Evolutionary conservation across 2,113 vertebrate species (phyloP), one percentile per base, ranked within the genome.

Genomic region (Heloderma charlesbogerti): DNA sequence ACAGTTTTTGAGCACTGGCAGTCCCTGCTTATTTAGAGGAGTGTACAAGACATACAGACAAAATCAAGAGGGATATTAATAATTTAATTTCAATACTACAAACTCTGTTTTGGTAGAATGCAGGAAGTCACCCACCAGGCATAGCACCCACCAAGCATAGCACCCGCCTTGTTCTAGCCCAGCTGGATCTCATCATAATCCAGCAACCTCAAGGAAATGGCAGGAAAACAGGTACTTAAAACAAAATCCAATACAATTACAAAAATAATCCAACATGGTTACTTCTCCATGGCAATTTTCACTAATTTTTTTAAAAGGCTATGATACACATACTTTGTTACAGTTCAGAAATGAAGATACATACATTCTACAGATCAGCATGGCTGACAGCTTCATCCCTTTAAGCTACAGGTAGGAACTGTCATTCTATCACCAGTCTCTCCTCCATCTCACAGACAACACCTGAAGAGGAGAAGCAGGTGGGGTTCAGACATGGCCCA

Each of bases 1-100:
- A 8, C 48, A 40, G 8, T 2, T 12, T 29, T 9, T 48, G 54
- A 66, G 40, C 77, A 54, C 27, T 6, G 4, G 40, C 31, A 60
- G 6, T 63, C 22, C 54, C 40, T 45, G n/a, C 74, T 71, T 31
- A 13, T 63, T 86, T 37, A 82, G 71, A 81, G 43, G 69, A 63
- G 60, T 0, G 48, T 37, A 89, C 63, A 75, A 20, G 22, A 84
- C n/a, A 67, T n/a, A 40, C 57, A 34, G 82, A 60, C 4, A 34
- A 79, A 84, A 80, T 34, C 85, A 13, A 34, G 43, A 77, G n/a
- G 67, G 84, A 43, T n/a, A 66, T 78, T 34, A 89, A 89, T 90
- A 89, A 91, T 90, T 93, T 88, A 90, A 91, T 91, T 74, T 80
- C 74, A 84, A 75, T 80, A 75, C 77, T 91, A 89, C 84, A 93